A percentile compares a stretch with the other conserved stretches of the same genome.
These are phyloP conservation scores for Xiphophorus hellerii DNA, from an alignment of 2,113 vertebrate genomes.

Conservation along the genomic window DNA sequence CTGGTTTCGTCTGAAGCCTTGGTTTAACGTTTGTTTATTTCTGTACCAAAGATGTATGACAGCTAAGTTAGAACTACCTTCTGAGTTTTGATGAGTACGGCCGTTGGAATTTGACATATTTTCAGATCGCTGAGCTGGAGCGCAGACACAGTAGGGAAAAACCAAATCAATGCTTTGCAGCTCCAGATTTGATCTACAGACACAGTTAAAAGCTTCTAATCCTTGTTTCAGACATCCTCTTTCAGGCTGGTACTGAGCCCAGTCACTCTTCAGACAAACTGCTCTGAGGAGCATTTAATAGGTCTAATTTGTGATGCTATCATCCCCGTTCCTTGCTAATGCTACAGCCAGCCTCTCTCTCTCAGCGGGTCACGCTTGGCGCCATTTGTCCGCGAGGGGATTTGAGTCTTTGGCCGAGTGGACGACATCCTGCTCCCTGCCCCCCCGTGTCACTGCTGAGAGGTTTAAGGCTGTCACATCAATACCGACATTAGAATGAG, in stretches of 20 bases:
- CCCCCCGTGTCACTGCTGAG: constrained; percentile 52
- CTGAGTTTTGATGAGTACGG: background rate
- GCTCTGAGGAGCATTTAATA: constrained; percentile 26
- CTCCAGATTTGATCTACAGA: constrained; percentile 4
- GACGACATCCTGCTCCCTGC: constrained; percentile 26
- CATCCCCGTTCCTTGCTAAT: background rate
- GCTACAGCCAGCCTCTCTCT: background rate
- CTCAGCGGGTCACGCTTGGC: constrained; percentile 14
- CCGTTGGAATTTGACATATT: background rate
- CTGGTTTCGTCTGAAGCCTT: too few species aligned
- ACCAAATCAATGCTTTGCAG: background rate
- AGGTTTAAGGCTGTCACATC: constrained; percentile 62
- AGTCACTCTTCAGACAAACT: constrained; percentile 38
- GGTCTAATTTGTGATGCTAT: constrained; percentile 41
- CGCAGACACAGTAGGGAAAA: background rate
- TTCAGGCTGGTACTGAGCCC: constrained; percentile 1
- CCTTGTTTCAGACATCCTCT: constrained; percentile 28
- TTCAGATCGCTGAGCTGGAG: background rate
- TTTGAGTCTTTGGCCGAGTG: constrained; percentile 28
- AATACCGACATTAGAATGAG: constrained; percentile 70
- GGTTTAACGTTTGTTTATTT: too few species aligned
- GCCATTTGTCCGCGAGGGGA: constrained; percentile 21
- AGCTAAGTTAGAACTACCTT: background rate
- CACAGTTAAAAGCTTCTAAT: constrained; percentile 26
- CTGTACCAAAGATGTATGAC: too few species aligned